These are phyloP conservation scores for Xyrichtys novacula DNA, from an alignment of 2,797 vertebrate species.

Conservation along the genomic window DNA sequence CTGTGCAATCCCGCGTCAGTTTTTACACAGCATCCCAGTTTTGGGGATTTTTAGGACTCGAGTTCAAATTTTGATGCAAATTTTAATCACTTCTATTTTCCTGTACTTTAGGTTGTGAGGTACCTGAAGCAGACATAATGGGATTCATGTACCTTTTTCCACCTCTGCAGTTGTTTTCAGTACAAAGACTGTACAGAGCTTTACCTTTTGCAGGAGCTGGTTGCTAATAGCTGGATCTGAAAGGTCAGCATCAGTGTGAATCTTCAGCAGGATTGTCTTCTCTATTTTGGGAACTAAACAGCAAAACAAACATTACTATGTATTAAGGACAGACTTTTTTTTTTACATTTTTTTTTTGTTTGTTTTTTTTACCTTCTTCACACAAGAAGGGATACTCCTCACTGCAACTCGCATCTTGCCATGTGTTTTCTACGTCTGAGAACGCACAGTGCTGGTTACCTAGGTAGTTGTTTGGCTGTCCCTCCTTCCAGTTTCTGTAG, in stretches of 20 bases:
- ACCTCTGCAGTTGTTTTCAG: no score
- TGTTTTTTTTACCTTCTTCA: constrained; percentile 13
- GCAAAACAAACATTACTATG: no score
- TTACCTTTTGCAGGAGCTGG: constrained; percentile 25
- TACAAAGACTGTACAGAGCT: not conserved
- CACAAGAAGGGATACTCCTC: not conserved
- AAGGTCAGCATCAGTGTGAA: constrained; percentile 18
- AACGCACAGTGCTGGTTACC: constrained; percentile 8
- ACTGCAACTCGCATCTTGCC: rapidly evolving
- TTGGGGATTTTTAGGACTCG: no score
- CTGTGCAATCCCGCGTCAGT: no score
- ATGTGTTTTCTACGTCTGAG: rapidly evolving
- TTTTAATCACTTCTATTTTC: no score
- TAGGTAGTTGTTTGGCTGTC: constrained; percentile 26
- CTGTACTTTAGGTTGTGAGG: no score
- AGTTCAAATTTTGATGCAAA: no score
- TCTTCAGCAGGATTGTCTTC: constrained; percentile 7
- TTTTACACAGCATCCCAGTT: no score
- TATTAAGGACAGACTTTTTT: not conserved
- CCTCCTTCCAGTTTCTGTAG: constrained; percentile 2
- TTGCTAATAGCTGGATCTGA: not conserved
- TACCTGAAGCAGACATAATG: no score
- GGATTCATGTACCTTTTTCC: no score
- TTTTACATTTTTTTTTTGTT: not conserved
- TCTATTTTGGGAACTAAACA: not conserved